Evolutionary conservation across 2,888 invertebrate genomes (phyloP).

Genomic region (Cyaniris semiargus): DNA sequence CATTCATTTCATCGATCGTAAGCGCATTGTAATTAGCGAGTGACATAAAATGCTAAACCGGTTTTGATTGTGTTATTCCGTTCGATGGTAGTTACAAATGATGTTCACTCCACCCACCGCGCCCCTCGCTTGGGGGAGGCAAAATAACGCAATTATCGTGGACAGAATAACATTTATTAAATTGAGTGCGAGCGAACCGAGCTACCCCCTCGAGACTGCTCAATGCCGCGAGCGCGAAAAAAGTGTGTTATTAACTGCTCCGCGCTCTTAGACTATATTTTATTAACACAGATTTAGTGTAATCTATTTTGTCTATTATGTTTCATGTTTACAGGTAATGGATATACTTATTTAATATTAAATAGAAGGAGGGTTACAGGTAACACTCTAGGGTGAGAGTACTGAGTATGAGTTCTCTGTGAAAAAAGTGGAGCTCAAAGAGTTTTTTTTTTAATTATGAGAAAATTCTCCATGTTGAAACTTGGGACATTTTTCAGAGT

Average conservation of each 20-base stretch:
- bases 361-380: too few species aligned
- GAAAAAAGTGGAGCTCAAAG: too few species aligned
- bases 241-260: slow-evolving; percentile 43
- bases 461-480: too few species aligned
- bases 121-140: background rate
- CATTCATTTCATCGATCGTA: background rate
- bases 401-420: too few species aligned
- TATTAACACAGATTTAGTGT: slow-evolving; percentile 50
- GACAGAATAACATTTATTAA: slow-evolving; percentile 30
- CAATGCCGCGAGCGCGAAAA: slow-evolving; percentile 8
- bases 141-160: slow-evolving; percentile 24
- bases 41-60: background rate
- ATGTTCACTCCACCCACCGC: slow-evolving; percentile 8
- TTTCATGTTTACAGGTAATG: too few species aligned
- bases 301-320: background rate
- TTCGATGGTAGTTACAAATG: slow-evolving; percentile 37
- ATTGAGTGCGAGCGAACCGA: slow-evolving; percentile 7
- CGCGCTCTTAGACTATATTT: slow-evolving; percentile 37
- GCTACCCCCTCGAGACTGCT: slow-evolving; percentile 3
- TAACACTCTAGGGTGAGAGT: too few species aligned
- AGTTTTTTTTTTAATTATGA: too few species aligned
- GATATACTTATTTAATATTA: too few species aligned
- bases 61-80: slow-evolving; percentile 14
- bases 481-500: too few species aligned
- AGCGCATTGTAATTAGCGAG: background rate